phyloP scores from a whole-genome alignment of 2,113 vertebrate genomes.

The Perca flavescens region DNA sequence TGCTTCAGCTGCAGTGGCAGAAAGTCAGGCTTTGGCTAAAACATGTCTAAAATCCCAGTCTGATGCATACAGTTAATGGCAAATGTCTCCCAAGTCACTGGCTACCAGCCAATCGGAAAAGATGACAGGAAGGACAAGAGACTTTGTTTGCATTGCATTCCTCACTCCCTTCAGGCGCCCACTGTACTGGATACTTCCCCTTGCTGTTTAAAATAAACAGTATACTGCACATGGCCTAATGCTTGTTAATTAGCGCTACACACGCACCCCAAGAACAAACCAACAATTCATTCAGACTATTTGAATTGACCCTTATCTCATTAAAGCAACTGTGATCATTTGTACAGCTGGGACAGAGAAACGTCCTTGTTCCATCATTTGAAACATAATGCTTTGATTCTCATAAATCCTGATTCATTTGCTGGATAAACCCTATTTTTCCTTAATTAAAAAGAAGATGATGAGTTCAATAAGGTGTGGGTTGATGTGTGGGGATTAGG shows the following conservation, averaged over 20 bases:
- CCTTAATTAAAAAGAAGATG: conserved; percentile 55
- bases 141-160: conserved; percentile 54
- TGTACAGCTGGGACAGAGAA: conserved; percentile 12
- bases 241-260: conserved; percentile 9
- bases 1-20: conserved; percentile 21
- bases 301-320: conserved; percentile 26
- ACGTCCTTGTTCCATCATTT: not conserved
- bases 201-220: conserved; percentile 41
- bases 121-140: conserved; percentile 66
- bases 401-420: conserved; percentile 40
- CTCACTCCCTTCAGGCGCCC: conserved; percentile 53
- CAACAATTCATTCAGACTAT: conserved; percentile 11
- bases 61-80: conserved; percentile 23
- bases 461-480: conserved; percentile 41
- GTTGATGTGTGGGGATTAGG: conserved; percentile 55
- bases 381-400: conserved; percentile 25
- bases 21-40: conserved; percentile 1
- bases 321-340: conserved; percentile 30
- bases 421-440: conserved; percentile 51
- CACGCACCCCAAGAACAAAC: conserved; percentile 7
- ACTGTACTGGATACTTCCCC: conserved; percentile 51
- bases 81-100: conserved; percentile 41
- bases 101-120: conserved; percentile 41
- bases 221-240: conserved; percentile 19
- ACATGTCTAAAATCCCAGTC: conserved; percentile 20